Evolutionary conservation across 1,140 invertebrate species (phyloP), one percentile per base, ranked within the genome.

Genomic region (Brachionus sp.): DNA sequence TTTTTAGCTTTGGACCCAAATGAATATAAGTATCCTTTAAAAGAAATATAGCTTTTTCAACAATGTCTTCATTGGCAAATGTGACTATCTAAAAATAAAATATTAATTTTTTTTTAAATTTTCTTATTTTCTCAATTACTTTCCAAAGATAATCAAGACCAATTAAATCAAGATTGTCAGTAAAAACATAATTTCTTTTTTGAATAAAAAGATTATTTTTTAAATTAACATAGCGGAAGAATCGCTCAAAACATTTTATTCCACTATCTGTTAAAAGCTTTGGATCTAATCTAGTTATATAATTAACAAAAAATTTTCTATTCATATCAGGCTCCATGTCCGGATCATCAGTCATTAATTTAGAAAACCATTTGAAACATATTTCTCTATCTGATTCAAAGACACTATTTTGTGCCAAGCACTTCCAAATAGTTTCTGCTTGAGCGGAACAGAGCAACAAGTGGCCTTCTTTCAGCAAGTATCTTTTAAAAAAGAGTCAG

Each of bases 331-430:
- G 96, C 90, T 98, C 96, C 64, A 98, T 90, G 90, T 98, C 96
- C 5, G 95, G 95, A 87, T 98, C 96, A 85, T 98, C 95, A 4
- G 95, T 95, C 95, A 98, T 98, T 23, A 84, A 23, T 73, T 84
- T 89, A n/a, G 95, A 95, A 90, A 98, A 98, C 96, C 96, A 98
- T 86, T 95, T 95, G 89, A 98, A 98, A 90, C 96, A 98, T 3
- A 95, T 94, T 89, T 98, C 96, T 53, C 96, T 91, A 89, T 98
- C 97, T 3, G 93, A 93, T 3, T 93, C 90, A 88, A 96, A 97
- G 1, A 96, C 95, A 6, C 95, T 95, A 86, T 93, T 93, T 88
- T 97, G 95, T 12, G 95, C 95, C 64, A 98, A 90, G 88, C 95
- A 97, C 85, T 95, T 92, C 97, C 97, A 98, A 85, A 98, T 97